A percentile compares a stretch with the other conserved stretches of the same genome.
Conservation (phyloP, 2,797 vertebrate genomes). For the Myoxocephalus aenaeus region DNA sequence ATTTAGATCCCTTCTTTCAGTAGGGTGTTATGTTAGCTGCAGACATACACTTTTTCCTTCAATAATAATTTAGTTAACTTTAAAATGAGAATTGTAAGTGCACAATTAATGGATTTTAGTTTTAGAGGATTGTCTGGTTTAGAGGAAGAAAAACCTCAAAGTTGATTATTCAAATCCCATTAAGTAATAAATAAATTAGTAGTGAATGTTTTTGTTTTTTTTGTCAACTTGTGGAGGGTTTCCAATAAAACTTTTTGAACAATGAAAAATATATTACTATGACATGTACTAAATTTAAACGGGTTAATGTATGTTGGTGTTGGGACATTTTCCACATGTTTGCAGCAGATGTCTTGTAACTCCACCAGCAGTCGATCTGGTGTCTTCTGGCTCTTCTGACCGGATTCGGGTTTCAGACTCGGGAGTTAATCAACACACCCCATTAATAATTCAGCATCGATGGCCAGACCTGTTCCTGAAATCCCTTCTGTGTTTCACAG, state of each 20-base stretch:
- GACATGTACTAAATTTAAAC: not conserved
- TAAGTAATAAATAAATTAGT: too few species aligned
- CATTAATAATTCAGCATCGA: conserved; percentile 82
- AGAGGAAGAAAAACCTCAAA: not conserved
- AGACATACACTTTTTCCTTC: not conserved
- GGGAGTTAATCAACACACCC: conserved; percentile 70
- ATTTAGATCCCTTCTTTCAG: not conserved
- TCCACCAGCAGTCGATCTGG: conserved; percentile 37
- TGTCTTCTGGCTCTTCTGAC: conserved; percentile 50
- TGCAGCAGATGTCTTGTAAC: conserved; percentile 31
- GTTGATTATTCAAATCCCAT: not conserved
- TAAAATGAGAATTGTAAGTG: not conserved
- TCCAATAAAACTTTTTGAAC: not conserved
- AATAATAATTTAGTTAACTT: not conserved
- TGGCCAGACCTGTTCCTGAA: conserved; percentile 64
- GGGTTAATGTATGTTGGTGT: too few species aligned
- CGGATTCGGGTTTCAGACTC: conserved; percentile 71
- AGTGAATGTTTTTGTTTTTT: too few species aligned
- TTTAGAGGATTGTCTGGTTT: not conserved
- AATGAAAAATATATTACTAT: not conserved
- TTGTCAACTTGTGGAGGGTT: not conserved
- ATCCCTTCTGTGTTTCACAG: conserved; percentile 79
- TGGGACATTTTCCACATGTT: not conserved
- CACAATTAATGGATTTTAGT: not conserved
- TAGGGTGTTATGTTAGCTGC: too few species aligned